A percentile compares a stretch with the other conserved stretches of the same genome.
These are phyloP conservation scores for Buceros bicornis DNA, from an alignment of 2,797 vertebrate genomes.

Conservation along the genomic window DNA sequence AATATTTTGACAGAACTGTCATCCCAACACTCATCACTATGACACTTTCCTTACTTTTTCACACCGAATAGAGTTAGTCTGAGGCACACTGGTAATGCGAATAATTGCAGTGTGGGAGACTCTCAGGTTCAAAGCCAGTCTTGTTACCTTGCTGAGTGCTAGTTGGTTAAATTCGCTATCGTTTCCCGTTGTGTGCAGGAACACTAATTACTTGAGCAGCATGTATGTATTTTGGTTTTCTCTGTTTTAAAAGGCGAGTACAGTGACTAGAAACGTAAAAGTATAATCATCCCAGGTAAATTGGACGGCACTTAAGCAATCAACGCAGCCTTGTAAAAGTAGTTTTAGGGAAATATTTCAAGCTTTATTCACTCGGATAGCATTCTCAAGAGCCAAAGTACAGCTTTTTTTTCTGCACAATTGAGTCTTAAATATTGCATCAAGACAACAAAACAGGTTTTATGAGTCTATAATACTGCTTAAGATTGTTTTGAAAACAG, in stretches of 20 bases:
- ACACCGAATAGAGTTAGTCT: conserved; percentile 31
- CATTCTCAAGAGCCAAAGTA: conserved; percentile 47
- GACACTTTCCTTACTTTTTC: conserved; percentile 46
- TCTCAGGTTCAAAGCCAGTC: conserved; percentile 45
- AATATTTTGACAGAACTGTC: conserved; percentile 69
- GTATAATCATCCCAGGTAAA: conserved; percentile 60
- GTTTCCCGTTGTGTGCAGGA: conserved; percentile 46
- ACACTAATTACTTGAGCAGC: conserved; percentile 53
- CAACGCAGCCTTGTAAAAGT: conserved; percentile 46
- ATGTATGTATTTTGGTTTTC: background rate
- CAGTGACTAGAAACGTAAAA: conserved; percentile 42
- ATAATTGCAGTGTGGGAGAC: conserved; percentile 48
- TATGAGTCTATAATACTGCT: background rate
- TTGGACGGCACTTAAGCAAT: conserved; percentile 55
- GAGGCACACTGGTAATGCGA: conserved; percentile 13
- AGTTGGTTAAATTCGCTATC: conserved; percentile 43
- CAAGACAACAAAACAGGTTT: conserved; percentile 4
- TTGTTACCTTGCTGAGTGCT: conserved; percentile 52
- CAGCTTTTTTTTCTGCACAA: conserved; percentile 25
- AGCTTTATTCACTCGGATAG: conserved; percentile 38
- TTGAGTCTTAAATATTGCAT: conserved; percentile 55
- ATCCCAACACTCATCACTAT: conserved; percentile 13
- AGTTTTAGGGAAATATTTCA: conserved; percentile 58
- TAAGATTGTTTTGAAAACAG: conserved; percentile 30
- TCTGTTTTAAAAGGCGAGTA: conserved; percentile 24